A percentile compares a stretch with the other conserved stretches of the same genome.
Conservation (phyloP, 2,113 vertebrate species). For the Oreocharis arfaki region DNA sequence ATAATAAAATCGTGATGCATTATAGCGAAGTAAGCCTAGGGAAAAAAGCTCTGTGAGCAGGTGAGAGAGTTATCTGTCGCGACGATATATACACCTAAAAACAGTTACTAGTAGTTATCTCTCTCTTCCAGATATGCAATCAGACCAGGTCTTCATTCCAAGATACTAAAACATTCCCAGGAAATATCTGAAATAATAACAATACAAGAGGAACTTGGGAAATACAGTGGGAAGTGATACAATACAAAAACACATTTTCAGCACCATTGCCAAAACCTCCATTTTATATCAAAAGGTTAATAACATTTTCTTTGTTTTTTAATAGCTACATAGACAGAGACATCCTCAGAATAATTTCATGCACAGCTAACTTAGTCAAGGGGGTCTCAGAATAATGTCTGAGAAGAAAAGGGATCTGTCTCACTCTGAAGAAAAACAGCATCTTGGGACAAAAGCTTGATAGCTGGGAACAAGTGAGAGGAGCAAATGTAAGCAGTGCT, state of each 20-base stretch:
- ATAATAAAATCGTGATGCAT: not conserved
- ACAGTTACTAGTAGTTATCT: not conserved
- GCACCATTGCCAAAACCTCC: not conserved
- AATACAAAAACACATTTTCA: not conserved
- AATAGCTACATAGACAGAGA: not conserved
- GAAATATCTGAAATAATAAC: slow-evolving; percentile 28
- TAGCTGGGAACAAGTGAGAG: not conserved
- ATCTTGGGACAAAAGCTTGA: not conserved
- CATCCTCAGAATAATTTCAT: slow-evolving; percentile 3
- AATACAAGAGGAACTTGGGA: not conserved
- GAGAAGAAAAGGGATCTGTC: not conserved
- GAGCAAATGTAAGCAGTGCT: not conserved
- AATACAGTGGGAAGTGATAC: not conserved
- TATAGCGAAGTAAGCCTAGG: not conserved
- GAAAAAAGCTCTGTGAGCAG: not conserved
- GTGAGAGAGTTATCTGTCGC: not conserved
- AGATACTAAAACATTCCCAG: not conserved
- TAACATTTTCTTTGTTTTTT: not conserved
- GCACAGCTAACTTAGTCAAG: not conserved
- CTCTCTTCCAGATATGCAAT: not conserved
- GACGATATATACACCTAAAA: not conserved
- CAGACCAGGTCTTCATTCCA: not conserved
- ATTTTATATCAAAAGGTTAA: not conserved
- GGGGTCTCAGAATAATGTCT: not conserved
- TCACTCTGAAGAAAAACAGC: not conserved